These are phyloP conservation scores for Lophotriccus pileatus DNA, from an alignment of 2,797 vertebrate species.

Conservation along the genomic window DNA sequence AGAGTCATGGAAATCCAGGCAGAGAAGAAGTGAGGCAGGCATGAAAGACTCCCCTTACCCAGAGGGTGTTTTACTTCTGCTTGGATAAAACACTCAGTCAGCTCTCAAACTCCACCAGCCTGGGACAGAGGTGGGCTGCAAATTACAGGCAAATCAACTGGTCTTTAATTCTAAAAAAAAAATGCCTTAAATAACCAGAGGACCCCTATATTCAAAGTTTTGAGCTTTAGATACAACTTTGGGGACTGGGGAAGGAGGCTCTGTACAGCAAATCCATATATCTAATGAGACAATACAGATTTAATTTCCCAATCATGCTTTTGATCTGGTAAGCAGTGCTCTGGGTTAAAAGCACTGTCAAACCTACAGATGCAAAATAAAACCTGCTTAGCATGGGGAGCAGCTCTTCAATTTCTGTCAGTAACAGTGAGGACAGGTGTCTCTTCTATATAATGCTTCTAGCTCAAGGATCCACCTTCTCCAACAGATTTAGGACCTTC, in stretches of 20 bases:
- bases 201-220: background rate
- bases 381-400: background rate
- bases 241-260: background rate
- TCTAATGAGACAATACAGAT: background rate
- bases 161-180: background rate
- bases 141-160: background rate
- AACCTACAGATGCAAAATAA: background rate
- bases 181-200: background rate
- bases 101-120: background rate
- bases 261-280: background rate
- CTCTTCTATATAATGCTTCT: background rate
- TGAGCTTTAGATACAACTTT: background rate
- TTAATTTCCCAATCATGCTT: background rate
- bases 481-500: background rate
- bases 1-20: background rate
- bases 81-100: background rate
- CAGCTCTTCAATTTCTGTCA: background rate
- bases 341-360: background rate
- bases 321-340: background rate
- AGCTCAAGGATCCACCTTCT: background rate
- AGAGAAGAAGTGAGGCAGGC: background rate
- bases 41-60: background rate
- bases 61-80: background rate
- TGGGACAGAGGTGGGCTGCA: background rate
- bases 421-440: background rate